Evolutionary conservation across 2,797 vertebrate species (phyloP), one percentile per base, ranked within the genome.

Genomic region (Gobionotothen gibberifrons): DNA sequence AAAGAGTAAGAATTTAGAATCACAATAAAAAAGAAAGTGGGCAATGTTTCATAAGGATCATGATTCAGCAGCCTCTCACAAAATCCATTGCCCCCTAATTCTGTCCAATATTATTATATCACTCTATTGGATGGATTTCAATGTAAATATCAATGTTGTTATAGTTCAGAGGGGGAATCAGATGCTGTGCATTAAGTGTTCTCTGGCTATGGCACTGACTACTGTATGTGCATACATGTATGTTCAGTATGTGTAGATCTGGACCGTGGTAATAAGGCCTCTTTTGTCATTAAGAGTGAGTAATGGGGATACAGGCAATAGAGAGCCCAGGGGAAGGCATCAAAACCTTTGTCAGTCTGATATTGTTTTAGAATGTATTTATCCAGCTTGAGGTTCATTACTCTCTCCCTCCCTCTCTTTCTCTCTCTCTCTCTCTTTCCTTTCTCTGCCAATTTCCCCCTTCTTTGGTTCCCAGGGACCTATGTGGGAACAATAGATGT

Each of bases 401-500:
- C 70, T 51, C 72, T 49, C 77, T 61, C 47, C 68, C 21, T 36
- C 61, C 49, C 13, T 44, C 52, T 52, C 49, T 49, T 55, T 55
- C 49, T 56, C 16, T 78, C 32, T 61, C n/a, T 19, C 40, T 75
- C 58, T 9, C n/a, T 15, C 39, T 43, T 21, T 29, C 22, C 19
- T 44, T 54, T 67, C 55, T 82, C 71, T 75, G 83, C 88, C 84
- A 83, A 85, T 92, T 88, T 92, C 87, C 81, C 84, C 84, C 85
- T 83, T 83, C 87, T 85, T 81, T 82, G 72, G 74, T 87, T 87
- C 83, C 88, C 86, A 75, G 87, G 89, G 83, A 78, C 90, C 87
- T 88, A 84, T 77, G 76, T 87, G 82, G 90, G 89, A 93, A 95
- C 93, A 95, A 94, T 93, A 89, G 93, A 85, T 87, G 87, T 88